phyloP scores from a whole-genome alignment of 2,113 vertebrate species.

The Eptatretus burgeri region DNA sequence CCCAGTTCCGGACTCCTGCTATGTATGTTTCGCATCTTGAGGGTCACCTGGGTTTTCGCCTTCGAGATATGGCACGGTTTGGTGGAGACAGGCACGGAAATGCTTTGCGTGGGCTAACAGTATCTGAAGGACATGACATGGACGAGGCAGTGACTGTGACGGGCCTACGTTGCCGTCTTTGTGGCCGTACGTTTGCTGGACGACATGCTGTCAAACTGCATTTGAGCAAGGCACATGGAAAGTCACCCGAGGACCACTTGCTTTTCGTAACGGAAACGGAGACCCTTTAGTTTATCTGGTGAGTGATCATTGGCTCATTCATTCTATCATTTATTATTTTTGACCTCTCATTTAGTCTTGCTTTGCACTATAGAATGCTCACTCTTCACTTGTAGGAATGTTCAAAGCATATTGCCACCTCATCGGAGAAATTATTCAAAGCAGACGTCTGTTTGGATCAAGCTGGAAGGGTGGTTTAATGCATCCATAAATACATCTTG shows the following conservation, averaged over 20 bases:
- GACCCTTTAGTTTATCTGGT: too few relatives aligned
- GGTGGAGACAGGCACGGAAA: constrained; percentile 60
- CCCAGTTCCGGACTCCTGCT: constrained; percentile 92
- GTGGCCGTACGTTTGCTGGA: constrained; percentile 96
- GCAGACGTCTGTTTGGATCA: too few relatives aligned
- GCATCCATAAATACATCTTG: too few relatives aligned
- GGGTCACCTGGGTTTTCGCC: constrained; percentile 79
- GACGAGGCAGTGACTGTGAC: constrained; percentile 49
- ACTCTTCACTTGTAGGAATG: too few relatives aligned
- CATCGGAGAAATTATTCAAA: too few relatives aligned
- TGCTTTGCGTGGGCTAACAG: constrained; percentile 62
- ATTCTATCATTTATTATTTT: too few relatives aligned
- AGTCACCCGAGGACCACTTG: constrained; percentile 92
- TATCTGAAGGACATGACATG: constrained; percentile 63
- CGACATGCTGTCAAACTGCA: constrained; percentile 97
- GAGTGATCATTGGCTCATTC: too few relatives aligned
- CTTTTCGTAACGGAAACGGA: constrained; percentile 48
- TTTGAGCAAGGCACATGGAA: constrained; percentile 95
- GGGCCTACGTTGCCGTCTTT: constrained; percentile 84
- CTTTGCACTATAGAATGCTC: too few relatives aligned
- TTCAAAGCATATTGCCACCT: too few relatives aligned
- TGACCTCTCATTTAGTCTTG: too few relatives aligned
- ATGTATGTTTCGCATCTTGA: constrained; percentile 86
- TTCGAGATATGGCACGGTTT: constrained; percentile 79
- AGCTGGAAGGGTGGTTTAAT: too few relatives aligned